phyloP scores from a whole-genome alignment of 2,797 vertebrate species.

The Chromobotia macracanthus region DNA sequence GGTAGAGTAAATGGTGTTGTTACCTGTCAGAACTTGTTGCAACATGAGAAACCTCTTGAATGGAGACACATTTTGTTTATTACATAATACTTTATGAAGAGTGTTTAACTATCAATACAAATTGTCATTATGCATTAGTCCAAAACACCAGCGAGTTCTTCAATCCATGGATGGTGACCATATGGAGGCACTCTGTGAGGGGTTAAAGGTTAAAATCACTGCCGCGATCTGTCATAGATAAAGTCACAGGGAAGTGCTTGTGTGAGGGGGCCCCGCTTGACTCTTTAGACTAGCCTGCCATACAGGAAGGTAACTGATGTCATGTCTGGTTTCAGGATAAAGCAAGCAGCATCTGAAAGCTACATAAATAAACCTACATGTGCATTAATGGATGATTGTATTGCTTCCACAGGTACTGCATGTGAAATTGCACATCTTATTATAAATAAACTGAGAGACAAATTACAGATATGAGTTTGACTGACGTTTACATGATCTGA shows the following conservation, averaged over 20 bases:
- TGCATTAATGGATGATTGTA: not conserved
- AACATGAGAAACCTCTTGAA: not conserved
- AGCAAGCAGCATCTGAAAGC: not conserved
- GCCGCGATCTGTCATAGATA: not conserved
- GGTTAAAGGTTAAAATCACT: constrained; percentile 23
- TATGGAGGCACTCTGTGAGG: constrained; percentile 13
- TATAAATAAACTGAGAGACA: not conserved
- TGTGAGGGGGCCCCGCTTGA: constrained; percentile 14
- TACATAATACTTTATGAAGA: not conserved
- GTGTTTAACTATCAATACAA: not conserved
- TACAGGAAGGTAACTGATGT: not conserved
- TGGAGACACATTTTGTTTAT: constrained; percentile 1
- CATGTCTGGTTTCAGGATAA: constrained; percentile 18
- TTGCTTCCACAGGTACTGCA: not conserved
- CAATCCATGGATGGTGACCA: not conserved
- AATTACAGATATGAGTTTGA: not conserved
- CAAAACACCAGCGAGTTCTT: not conserved
- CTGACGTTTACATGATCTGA: not conserved
- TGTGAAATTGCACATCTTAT: not conserved
- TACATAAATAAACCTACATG: not conserved
- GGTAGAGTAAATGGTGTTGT: not conserved
- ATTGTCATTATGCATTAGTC: not conserved
- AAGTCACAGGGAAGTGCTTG: not conserved
- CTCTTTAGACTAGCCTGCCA: constrained; percentile 1
- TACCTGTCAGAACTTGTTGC: not conserved